Evolutionary conservation across 2,113 vertebrate species (phyloP), one percentile per base, ranked within the genome.

Genomic region (Clinocottus analis): DNA sequence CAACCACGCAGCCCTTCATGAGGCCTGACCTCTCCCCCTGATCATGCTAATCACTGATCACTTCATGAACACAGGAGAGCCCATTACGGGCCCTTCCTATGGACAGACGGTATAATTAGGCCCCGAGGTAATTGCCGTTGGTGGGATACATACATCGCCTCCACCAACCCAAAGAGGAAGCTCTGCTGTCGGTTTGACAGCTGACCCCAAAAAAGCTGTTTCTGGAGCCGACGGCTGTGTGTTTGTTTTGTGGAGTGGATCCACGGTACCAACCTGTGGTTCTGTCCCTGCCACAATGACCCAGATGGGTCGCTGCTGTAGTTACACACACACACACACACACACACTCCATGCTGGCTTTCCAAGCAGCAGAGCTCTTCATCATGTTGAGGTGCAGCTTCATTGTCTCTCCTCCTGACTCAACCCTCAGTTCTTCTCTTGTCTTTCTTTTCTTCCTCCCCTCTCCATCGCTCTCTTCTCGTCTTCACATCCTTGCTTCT

Each of bases 21-120:
- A 81, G 81, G 72, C 68, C 69, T 79, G 87, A 91, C 89, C 90
- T 90, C 86, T 83, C 51, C 77, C 64, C 64, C 25, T 67, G 71
- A 88, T 88, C 78, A 88, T 75, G 43, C 67, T 92, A 90, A 89
- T 89, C 79, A 80, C 62, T 87, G 87, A 91, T 90, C 85, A 84
- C 83, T 86, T 76, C 85, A 84, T 85, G 89, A 90, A 89, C 81
- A 86, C 74, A 53, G 39, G 64, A 76, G 60, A 89, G 67, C 73
- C 77, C 75, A 81, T 91, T 87, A 87, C 85, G 80, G 75, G 45
- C 61, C 70, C 63, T 78, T 82, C 74, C 80, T 79, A 87, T 89
- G 62, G 80, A 74, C 43, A 4, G 63, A 31, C n/a, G 63, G 76
- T 66, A 70, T 91, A 90, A 91, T 91, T 90, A 90, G 59, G 69